Evolutionary conservation across 2,113 vertebrate species (phyloP).

Genomic region (Larimichthys polyactis): DNA sequence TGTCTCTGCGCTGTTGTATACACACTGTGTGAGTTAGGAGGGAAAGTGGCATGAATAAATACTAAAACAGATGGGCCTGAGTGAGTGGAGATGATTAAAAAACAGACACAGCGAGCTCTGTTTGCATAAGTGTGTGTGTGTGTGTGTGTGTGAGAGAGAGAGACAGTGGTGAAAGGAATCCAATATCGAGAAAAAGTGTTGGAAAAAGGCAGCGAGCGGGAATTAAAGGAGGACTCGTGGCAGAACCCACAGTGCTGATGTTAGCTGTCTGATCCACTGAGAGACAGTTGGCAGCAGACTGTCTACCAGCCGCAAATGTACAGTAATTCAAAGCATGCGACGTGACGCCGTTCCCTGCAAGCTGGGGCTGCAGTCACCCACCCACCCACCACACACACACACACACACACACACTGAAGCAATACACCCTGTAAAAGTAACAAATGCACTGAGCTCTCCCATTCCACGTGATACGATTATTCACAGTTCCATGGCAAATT

Average conservation of each 20-base stretch:
- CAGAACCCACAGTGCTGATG: conserved; percentile 76
- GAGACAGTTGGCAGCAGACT: conserved; percentile 80
- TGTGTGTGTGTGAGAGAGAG: conserved; percentile 4
- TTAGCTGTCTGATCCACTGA: conserved; percentile 78
- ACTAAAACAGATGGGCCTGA: conserved; percentile 35
- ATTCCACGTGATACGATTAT: conserved; percentile 78
- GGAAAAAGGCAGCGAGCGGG: conserved; percentile 58
- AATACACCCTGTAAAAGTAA: conserved; percentile 56
- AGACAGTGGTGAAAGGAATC: conserved; percentile 12
- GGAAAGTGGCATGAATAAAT: conserved; percentile 47
- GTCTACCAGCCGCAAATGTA: conserved; percentile 79
- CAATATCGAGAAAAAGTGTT: conserved; percentile 17
- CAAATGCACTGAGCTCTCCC: conserved; percentile 53
- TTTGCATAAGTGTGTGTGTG: conserved; percentile 15
- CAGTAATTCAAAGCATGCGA: conserved; percentile 86
- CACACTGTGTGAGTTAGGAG: conserved; percentile 31
- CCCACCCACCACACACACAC: conserved; percentile 41
- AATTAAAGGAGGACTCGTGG: conserved; percentile 64
- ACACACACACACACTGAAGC: conserved; percentile 38
- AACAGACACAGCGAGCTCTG: conserved; percentile 27
- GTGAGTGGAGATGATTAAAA: conserved; percentile 47
- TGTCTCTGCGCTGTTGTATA: conserved; percentile 44
- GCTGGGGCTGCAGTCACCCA: conserved; percentile 67
- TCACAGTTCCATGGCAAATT: conserved; percentile 74
- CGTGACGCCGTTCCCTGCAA: conserved; percentile 65